Percentiles rank a stretch among this genome's conserved stretches.
Conservation (phyloP, 2,113 vertebrate species). For the Equus przewalskii region DNA sequence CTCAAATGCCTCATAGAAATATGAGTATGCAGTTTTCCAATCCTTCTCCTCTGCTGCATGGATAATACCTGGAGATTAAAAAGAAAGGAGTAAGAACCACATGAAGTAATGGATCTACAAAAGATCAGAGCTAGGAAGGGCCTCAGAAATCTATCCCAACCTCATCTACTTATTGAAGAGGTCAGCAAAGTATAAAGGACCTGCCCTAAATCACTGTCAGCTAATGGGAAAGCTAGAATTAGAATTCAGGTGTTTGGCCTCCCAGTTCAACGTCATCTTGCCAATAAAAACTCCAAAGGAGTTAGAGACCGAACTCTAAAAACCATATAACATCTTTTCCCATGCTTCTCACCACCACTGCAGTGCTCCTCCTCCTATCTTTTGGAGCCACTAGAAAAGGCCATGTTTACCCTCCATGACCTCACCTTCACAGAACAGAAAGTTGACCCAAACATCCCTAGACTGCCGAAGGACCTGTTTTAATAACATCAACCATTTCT, state of each 20-base stretch:
- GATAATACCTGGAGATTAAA: constrained; percentile 93
- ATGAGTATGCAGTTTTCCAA: constrained; percentile 99
- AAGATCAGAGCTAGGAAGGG: constrained; percentile 10
- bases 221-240: background rate
- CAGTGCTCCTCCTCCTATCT: background rate
- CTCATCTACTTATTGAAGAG: background rate
- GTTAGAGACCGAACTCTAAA: constrained; percentile 32
- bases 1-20: constrained; percentile 99
- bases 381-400: background rate
- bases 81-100: constrained; percentile 41
- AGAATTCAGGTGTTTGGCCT: constrained; percentile 15
- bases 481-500: constrained; percentile 46
- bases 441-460: background rate
- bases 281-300: constrained; percentile 40
- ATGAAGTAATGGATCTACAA: constrained; percentile 29
- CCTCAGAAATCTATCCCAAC: constrained; percentile 41
- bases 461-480: background rate
- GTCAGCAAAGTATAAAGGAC: constrained; percentile 31
- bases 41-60: constrained; percentile 99
- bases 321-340: background rate
- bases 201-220: constrained; percentile 19
- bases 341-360: background rate
- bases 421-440: background rate
- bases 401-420: background rate
- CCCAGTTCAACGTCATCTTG: background rate